Evolutionary conservation across 2,797 vertebrate genomes (phyloP).

Genomic region (Sebastes diploproa): DNA sequence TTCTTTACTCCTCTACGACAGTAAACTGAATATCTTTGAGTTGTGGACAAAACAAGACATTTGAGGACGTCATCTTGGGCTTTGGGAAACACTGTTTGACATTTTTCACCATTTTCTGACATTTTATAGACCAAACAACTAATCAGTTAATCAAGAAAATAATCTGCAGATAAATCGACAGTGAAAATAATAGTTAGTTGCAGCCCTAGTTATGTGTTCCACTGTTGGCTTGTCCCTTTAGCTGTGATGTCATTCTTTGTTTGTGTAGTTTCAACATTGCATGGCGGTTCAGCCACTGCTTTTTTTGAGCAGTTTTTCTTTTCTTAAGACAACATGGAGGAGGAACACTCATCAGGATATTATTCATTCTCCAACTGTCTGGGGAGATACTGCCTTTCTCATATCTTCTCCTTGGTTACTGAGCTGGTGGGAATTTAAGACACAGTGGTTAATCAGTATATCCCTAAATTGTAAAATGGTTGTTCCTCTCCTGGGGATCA

Average conservation of each 20-base stretch:
- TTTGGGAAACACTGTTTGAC: too few species aligned
- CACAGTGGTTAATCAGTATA: conserved; percentile 41
- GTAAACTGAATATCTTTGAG: too few species aligned
- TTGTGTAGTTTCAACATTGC: conserved; percentile 52
- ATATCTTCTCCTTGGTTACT: conserved; percentile 49
- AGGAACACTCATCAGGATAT: conserved; percentile 63
- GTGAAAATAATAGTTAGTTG: too few species aligned
- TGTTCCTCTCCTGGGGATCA: conserved; percentile 14
- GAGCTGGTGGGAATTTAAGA: conserved; percentile 59
- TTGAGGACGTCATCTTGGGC: too few species aligned
- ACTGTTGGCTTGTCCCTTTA: conserved; percentile 2
- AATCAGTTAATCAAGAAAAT: too few species aligned
- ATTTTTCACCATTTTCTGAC: too few species aligned
- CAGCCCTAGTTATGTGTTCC: background rate
- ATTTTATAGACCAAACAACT: too few species aligned
- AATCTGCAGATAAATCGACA: too few species aligned
- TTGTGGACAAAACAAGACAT: too few species aligned
- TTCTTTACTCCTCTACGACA: too few species aligned
- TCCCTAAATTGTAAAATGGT: conserved; percentile 16
- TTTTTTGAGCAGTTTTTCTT: conserved; percentile 47
- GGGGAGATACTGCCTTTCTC: conserved; percentile 59
- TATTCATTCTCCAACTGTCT: conserved; percentile 61
- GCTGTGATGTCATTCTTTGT: conserved; percentile 50
- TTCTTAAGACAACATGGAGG: conserved; percentile 62
- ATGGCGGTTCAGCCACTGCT: conserved; percentile 42